Evolutionary conservation across 2,797 vertebrate genomes (phyloP).

Genomic region (Borostomias antarcticus): DNA sequence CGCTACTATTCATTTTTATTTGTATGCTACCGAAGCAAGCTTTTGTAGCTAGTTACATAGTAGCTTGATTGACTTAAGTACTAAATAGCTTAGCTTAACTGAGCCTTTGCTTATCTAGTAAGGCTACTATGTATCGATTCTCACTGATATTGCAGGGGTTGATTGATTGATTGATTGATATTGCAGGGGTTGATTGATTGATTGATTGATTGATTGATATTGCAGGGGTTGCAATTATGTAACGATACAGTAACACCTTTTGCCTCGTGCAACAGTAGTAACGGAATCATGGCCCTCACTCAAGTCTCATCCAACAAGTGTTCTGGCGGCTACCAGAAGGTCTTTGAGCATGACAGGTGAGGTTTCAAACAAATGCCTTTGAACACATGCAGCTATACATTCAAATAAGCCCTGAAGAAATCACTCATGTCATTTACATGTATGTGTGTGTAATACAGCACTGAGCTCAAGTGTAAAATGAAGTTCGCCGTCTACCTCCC

Average conservation of each 20-base stretch:
- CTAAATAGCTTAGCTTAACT: too few relatives aligned
- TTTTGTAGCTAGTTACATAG: too few relatives aligned
- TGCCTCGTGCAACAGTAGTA: slow-evolving; percentile 17
- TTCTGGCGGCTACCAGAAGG: slow-evolving; percentile 92
- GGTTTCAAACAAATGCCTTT: not conserved
- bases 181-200: too few relatives aligned
- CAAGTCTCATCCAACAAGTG: slow-evolving; percentile 92
- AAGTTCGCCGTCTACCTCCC: slow-evolving; percentile 93
- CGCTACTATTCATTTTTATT: too few relatives aligned
- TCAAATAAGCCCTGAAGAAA: not conserved
- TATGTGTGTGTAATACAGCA: slow-evolving; percentile 65
- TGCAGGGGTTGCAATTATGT: too few relatives aligned
- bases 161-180: too few relatives aligned
- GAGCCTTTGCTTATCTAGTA: too few relatives aligned
- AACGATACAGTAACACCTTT: not conserved
- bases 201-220: too few relatives aligned
- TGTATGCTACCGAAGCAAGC: too few relatives aligned
- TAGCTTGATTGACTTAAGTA: too few relatives aligned
- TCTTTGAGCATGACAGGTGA: slow-evolving; percentile 96
- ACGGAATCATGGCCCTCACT: slow-evolving; percentile 84
- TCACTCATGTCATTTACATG: not conserved
- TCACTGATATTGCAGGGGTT: too few relatives aligned
- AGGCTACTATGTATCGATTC: too few relatives aligned
- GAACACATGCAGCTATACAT: not conserved
- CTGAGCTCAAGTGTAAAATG: slow-evolving; percentile 95